Conservation (phyloP, 2,797 vertebrate species). For the Spheniscus humboldti region DNA sequence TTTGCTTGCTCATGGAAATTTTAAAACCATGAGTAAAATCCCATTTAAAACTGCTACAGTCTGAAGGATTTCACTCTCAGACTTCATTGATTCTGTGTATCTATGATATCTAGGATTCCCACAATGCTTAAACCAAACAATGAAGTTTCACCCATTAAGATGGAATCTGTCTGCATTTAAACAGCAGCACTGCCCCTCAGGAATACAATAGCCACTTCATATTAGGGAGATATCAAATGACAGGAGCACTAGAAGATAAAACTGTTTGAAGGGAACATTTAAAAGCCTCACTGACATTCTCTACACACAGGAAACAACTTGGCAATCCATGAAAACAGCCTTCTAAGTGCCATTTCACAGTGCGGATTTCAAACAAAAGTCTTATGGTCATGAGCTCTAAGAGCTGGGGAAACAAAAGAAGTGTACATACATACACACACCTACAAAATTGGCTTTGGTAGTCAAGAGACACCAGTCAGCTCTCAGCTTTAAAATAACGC, state of each 20-base stretch:
- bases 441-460: background rate
- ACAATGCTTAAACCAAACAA: background rate
- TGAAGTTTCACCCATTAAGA: background rate
- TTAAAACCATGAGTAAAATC: background rate
- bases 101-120: background rate
- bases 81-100: background rate
- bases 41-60: background rate
- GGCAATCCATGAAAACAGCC: background rate
- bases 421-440: background rate
- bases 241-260: background rate
- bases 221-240: background rate
- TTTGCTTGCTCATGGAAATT: background rate
- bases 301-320: background rate
- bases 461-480: background rate
- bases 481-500: background rate
- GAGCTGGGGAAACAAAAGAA: background rate
- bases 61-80: background rate
- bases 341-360: background rate
- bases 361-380: rapidly evolving
- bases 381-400: background rate
- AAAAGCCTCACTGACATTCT: background rate
- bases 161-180: background rate
- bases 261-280: background rate
- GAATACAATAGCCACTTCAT: background rate
- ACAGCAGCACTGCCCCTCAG: background rate